phyloP scores from a whole-genome alignment of 2,113 vertebrate species.

The Ptilonorhynchus violaceus region DNA sequence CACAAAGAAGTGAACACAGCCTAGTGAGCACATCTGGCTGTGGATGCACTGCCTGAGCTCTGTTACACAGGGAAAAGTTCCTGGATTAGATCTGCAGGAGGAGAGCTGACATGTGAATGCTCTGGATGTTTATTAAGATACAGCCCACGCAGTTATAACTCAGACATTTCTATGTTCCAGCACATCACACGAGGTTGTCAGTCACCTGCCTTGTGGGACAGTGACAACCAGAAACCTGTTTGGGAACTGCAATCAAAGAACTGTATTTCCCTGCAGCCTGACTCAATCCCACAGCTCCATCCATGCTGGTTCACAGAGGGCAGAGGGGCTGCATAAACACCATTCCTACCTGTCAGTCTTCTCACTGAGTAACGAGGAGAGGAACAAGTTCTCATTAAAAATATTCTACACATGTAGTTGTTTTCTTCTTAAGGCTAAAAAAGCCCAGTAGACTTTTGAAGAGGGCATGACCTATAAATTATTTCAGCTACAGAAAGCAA shows the following conservation, averaged over 20 bases:
- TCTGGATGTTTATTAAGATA: background rate
- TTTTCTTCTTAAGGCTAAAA: background rate
- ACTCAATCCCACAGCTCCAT: background rate
- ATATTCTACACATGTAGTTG: background rate
- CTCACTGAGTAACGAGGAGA: background rate
- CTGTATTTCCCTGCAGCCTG: background rate
- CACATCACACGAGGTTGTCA: background rate
- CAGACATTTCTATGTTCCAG: background rate
- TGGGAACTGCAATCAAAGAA: background rate
- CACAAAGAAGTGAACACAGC: background rate
- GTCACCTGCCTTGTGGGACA: background rate
- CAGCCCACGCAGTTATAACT: background rate
- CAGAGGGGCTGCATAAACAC: background rate
- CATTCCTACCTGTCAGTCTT: background rate
- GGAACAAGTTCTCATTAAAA: background rate
- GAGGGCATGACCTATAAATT: background rate
- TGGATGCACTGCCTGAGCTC: background rate
- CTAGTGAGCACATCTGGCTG: background rate
- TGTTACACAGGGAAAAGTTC: background rate
- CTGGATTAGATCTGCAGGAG: background rate
- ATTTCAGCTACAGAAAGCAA: background rate
- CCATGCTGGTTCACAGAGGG: background rate
- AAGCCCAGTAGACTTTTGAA: background rate
- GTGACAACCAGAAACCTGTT: background rate
- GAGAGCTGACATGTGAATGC: background rate